Percentiles rank a stretch among this genome's conserved stretches.
phyloP scores from a whole-genome alignment of 1,140 invertebrate species.

The Bombyx mandarina region DNA sequence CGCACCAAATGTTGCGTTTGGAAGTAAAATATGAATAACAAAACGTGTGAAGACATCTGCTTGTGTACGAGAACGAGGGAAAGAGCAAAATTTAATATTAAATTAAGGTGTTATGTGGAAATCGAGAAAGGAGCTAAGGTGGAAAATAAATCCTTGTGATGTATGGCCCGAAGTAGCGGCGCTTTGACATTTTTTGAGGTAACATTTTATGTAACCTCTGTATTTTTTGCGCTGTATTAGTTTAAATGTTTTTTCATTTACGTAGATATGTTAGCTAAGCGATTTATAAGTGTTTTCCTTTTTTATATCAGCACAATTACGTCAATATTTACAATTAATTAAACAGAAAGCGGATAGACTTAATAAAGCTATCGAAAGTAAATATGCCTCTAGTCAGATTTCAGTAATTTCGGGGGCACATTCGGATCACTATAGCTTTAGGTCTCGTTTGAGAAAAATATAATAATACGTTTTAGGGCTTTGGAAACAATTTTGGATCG shows the following conservation, averaged over 20 bases:
- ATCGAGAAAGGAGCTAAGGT: conserved; percentile 63
- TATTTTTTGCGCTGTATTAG: conserved; percentile 9
- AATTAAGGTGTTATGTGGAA: conserved; percentile 65
- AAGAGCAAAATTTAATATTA: conserved; percentile 67
- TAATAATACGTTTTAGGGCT: no score
- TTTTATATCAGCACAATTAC: no score
- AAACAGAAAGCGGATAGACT: no score
- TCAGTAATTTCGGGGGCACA: no score
- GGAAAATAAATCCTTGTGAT: conserved; percentile 62
- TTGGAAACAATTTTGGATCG: no score
- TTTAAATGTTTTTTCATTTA: conserved; percentile 2
- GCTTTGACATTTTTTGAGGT: conserved; percentile 64
- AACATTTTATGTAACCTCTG: conserved; percentile 45
- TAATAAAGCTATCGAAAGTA: no score
- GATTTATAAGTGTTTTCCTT: no score
- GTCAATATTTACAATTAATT: no score
- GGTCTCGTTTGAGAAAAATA: no score
- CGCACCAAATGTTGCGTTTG: conserved; percentile 29
- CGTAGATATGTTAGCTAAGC: no score
- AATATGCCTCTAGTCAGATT: no score
- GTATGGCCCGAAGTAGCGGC: conserved; percentile 45
- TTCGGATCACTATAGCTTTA: no score
- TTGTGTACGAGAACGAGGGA: conserved; percentile 29
- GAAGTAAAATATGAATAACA: conserved; percentile 59
- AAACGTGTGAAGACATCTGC: conserved; percentile 58